These are phyloP conservation scores for Anableps anableps DNA, from an alignment of 2,797 vertebrate species.

Conservation along the genomic window DNA sequence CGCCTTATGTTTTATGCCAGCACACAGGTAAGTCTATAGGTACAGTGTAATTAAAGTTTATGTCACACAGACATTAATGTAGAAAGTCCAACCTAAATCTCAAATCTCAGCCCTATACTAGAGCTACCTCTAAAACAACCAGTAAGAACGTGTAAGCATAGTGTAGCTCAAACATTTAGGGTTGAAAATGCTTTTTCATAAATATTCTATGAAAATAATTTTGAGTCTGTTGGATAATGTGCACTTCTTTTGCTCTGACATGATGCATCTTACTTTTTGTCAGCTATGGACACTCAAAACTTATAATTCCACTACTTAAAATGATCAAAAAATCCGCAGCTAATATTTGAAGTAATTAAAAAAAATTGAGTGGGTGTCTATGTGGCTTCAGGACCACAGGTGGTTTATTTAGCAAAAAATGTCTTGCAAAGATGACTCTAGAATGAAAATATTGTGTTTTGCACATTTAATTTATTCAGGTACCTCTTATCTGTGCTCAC, in stretches of 20 bases:
- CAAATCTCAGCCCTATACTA: not conserved
- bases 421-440: not conserved
- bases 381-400: not conserved
- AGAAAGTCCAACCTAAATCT: not conserved
- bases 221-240: not conserved
- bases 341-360: not conserved
- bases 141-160: not conserved
- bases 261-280: not conserved
- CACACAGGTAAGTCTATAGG: not conserved
- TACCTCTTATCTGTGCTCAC: slow-evolving; percentile 46
- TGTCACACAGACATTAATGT: not conserved
- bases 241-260: not conserved
- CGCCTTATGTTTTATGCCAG: not conserved
- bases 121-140: not conserved
- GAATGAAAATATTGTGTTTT: slow-evolving; percentile 13
- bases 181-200: not conserved
- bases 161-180: not conserved
- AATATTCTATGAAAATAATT: not conserved
- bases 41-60: not conserved
- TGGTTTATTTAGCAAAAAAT: not conserved
- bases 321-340: not conserved
- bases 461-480: slow-evolving; percentile 24
- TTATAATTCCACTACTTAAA: not conserved
- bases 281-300: not conserved
- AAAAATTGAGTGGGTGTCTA: not conserved